Evolutionary conservation across 2,888 invertebrate species (phyloP).

Genomic region (Elysia crispata): DNA sequence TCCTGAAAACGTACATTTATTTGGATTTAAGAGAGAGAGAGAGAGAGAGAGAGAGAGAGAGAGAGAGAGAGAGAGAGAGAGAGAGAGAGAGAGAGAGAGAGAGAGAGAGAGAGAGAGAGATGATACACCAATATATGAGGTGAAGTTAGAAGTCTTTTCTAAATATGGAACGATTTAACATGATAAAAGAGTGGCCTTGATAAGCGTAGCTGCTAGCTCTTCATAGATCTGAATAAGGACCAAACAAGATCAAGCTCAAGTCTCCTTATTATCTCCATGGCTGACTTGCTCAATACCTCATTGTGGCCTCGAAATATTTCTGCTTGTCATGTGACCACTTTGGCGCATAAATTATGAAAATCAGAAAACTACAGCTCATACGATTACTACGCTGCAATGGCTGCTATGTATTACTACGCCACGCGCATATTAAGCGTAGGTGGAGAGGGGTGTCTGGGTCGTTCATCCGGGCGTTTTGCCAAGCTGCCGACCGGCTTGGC

Average conservation of each 20-base stretch:
- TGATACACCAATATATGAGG: too few species aligned
- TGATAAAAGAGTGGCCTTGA: too few species aligned
- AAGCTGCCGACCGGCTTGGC: slow-evolving; percentile 25
- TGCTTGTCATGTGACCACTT: slow-evolving; percentile 16
- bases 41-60: background rate
- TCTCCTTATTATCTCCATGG: slow-evolving; percentile 29
- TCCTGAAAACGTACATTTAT: background rate
- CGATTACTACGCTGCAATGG: slow-evolving; percentile 36
- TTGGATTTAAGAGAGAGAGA: background rate
- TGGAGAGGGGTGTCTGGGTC: slow-evolving; percentile 44
- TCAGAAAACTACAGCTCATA: slow-evolving; percentile 23
- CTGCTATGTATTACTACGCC: slow-evolving; percentile 37
- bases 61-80: too few species aligned
- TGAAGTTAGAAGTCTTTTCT: too few species aligned
- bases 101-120: too few species aligned
- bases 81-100: too few species aligned
- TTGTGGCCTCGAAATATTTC: slow-evolving; percentile 30
- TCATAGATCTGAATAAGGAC: background rate
- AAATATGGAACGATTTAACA: too few species aligned
- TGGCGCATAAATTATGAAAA: slow-evolving; percentile 24
- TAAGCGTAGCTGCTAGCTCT: background rate
- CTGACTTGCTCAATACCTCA: background rate
- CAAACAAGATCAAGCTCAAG: background rate
- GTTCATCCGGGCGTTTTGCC: slow-evolving; percentile 40
- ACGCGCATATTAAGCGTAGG: slow-evolving; percentile 35